Evolutionary conservation across 2,797 vertebrate species (phyloP).

Genomic region (Periparus ater): DNA sequence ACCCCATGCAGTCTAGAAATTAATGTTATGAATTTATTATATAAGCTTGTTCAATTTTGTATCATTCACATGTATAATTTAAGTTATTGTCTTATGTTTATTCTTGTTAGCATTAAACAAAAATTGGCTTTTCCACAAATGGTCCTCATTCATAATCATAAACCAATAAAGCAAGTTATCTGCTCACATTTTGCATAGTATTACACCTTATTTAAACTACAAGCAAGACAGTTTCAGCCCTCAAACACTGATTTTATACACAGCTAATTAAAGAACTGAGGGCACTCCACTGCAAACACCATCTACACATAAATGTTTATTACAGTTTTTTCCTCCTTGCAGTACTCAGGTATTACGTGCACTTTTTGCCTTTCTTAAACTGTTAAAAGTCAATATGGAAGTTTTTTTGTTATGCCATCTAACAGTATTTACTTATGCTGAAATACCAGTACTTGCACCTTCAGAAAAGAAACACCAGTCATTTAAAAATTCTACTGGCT

Average conservation of each 20-base stretch:
- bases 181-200: not conserved
- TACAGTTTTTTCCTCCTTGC: not conserved
- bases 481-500: not conserved
- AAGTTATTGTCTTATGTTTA: not conserved
- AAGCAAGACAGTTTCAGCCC: not conserved
- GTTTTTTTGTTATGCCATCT: not conserved
- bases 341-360: not conserved
- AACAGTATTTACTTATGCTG: not conserved
- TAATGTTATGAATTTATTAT: not conserved
- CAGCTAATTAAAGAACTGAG: not conserved
- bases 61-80: not conserved
- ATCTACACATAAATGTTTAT: not conserved
- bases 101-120: not conserved
- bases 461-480: not conserved
- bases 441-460: not conserved
- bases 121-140: conserved; percentile 3
- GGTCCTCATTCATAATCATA: not conserved
- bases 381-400: not conserved
- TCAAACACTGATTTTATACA: not conserved
- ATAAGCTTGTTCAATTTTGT: not conserved
- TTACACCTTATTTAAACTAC: not conserved
- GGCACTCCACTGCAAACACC: not conserved
- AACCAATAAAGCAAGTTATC: not conserved
- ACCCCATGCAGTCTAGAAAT: not conserved
- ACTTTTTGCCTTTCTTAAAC: not conserved